phyloP scores from a whole-genome alignment of 2,888 invertebrate genomes.

The Myopa testacea region DNA sequence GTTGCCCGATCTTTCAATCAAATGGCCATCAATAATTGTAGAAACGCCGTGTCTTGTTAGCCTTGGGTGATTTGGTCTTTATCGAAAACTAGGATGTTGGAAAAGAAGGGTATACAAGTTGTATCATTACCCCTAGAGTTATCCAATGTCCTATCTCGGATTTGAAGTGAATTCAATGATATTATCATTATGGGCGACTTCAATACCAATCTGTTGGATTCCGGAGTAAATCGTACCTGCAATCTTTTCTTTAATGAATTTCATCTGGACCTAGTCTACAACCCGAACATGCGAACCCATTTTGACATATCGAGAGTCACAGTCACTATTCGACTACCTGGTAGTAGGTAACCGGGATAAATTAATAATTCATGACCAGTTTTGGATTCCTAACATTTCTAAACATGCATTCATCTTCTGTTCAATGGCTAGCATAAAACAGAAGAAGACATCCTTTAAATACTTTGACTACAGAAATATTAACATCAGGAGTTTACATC shows the following conservation, averaged over 20 bases:
- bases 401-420: slow-evolving; percentile 11
- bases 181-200: not conserved
- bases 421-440: not conserved
- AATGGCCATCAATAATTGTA: too few relatives aligned
- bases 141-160: not conserved
- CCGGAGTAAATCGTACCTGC: not conserved
- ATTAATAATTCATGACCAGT: not conserved
- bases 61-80: too few relatives aligned
- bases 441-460: too few relatives aligned
- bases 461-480: too few relatives aligned
- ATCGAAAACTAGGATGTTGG: too few relatives aligned
- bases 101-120: too few relatives aligned
- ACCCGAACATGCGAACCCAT: not conserved
- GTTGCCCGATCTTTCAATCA: too few relatives aligned
- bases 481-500: too few relatives aligned
- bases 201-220: not conserved
- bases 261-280: not conserved
- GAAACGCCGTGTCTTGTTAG: too few relatives aligned
- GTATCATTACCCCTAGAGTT: not conserved
- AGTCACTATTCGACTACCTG: not conserved
- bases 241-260: not conserved
- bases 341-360: not conserved
- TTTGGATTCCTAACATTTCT: not conserved
- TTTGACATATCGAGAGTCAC: not conserved
- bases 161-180: not conserved